Base-by-base conservation (phyloP, 2,113 vertebrate genomes). In the Puntigrus tetrazona region DNA sequence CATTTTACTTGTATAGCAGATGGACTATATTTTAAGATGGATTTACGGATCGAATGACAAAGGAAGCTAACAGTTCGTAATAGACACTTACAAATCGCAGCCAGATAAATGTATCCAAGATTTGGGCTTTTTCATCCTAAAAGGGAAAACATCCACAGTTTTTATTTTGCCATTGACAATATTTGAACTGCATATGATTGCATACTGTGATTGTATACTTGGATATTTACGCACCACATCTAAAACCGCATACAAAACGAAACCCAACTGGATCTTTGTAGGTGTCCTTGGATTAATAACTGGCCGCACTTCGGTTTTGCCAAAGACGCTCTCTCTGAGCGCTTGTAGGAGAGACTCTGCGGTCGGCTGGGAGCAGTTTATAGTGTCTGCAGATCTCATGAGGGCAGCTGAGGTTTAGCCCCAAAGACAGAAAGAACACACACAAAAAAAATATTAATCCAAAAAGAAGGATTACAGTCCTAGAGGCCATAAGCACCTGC, bases 81-180 rank as follows among this genome's bases (percentile, higher is more conserved):
- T 18, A 31, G 16, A 34, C 67, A 3, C 7, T 43, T 84, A 94
- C 94, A 84, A 87, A 88, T 50, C 67, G 0, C 9, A 90, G 65
- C 93, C 93, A 94, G 80, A 94, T 81, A 73, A 89, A 94, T 1
- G 93, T 87, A 0, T 34, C 78, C 81, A 94, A 79, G 27, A 92
- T 77, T 79, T 94, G 94, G 74, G 88, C 63, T 43, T 94, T 94
- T 89, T 94, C 93, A 88, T 94, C 84, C 94, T 94, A 72, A 88
- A 84, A 74, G 84, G 18, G 84, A 89, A 50, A 41, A 67, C 16
- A 34, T 31, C 0, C 25, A 63, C 8, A 59, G 11, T 41, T 63
- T 29, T 16, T 31, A 8, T 75, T 20, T 69, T 36, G 34, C 65
- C 9, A 69, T n/a, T n/a, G n/a, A n/a, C n/a, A n/a, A n/a, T n/a